Base-by-base conservation (phyloP, 2,113 vertebrate species). In the Puntigrus tetrazona region DNA sequence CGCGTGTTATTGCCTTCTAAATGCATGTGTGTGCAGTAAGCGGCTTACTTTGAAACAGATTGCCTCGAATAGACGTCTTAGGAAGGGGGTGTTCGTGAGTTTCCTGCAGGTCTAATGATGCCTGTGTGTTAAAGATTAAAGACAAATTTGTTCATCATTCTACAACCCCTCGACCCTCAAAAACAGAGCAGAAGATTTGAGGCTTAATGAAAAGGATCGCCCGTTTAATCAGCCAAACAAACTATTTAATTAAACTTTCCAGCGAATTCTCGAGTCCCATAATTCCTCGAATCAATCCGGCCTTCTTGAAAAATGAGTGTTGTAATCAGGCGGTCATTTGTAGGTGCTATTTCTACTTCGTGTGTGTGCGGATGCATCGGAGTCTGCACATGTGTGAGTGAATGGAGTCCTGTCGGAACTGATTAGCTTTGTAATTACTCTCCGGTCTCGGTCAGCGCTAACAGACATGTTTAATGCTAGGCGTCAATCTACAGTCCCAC, bases 371-470 rank as follows among this genome's bases (percentile, higher is more conserved):
- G 67, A 72, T 43, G 78, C 76, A 86, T 47, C 25, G 69, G 10
- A 38, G 36, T 83, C 45, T 85, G 59, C 41, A 36, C 65, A 38
- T 86, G 81, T 80, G 81, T 16, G 77, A 89, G 69, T 77, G 84
- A 89, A 87, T 55, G 61, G 81, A 38, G 73, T 50, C 45, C n/a
- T 81, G 88, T 89, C 84, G 63, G 82, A 81, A 86, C 75, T 87
- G 88, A 89, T 89, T 89, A 89, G 73, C 88, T 84, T 74, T 87
- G 84, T 87, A 89, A 89, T 89, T 86, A 89, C 86, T 89, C 88
- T 63, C 78, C 76, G 59, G 31, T 85, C 76, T 88, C 34, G 69
- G 61, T 34, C 78, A 74, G 57, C 41, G 34, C 82, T 84, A 83
- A 73, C 86, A 74, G 82, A 74, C 82, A 29, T 70, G 69, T 52